phyloP scores from a whole-genome alignment of 2,888 invertebrate species.

The Dione juno region DNA sequence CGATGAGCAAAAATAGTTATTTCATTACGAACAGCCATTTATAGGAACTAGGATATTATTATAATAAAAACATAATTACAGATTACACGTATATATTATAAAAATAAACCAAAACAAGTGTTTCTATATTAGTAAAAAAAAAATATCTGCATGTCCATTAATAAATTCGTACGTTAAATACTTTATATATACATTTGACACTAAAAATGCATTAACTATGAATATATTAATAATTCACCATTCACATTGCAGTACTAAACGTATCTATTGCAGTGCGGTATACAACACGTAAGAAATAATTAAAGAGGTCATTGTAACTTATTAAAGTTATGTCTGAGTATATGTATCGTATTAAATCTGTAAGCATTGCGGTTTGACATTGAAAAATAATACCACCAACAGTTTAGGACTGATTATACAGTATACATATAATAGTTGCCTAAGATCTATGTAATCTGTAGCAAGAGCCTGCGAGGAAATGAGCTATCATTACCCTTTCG shows the following conservation, averaged over 20 bases:
- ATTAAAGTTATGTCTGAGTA: no score
- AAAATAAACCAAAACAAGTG: not conserved
- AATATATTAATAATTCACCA: no score
- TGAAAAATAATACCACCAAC: not conserved
- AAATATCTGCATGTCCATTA: no score
- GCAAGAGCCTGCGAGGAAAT: slow-evolving; percentile 24
- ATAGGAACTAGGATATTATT: not conserved
- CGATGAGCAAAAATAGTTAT: slow-evolving; percentile 33
- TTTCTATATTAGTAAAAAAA: not conserved
- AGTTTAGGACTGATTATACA: not conserved
- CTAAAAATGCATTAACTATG: no score
- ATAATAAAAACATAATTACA: no score
- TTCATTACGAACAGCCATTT: slow-evolving; percentile 5
- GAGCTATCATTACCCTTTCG: slow-evolving; percentile 31
- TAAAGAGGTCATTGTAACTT: no score
- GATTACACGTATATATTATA: not conserved
- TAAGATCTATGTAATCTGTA: slow-evolving; percentile 2
- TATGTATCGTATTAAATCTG: not conserved
- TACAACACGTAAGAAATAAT: no score
- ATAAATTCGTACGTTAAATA: no score
- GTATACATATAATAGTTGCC: not conserved
- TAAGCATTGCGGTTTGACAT: not conserved
- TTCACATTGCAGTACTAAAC: no score
- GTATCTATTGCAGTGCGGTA: no score
- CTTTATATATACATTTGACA: no score